Percentiles rank a stretch among this genome's conserved stretches.
phyloP scores from a whole-genome alignment of 2,888 invertebrate genomes.

The Caenorhabditis sp. region DNA sequence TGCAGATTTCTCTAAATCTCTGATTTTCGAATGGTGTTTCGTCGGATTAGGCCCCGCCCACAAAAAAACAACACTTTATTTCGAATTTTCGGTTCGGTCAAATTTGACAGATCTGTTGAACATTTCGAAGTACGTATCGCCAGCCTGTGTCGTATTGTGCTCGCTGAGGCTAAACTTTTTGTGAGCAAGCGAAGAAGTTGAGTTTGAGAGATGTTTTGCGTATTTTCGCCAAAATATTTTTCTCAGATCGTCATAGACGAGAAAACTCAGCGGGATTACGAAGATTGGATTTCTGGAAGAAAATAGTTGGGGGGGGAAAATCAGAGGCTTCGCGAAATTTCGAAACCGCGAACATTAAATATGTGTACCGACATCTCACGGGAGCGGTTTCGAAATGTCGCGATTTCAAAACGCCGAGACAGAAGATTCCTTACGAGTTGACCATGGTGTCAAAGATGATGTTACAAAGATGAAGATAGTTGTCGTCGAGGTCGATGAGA shows the following conservation, averaged over 20 bases:
- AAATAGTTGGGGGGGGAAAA: background rate
- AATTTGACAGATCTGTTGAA: conserved; percentile 21
- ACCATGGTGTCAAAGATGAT: conserved; percentile 22
- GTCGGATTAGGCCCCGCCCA: too few species aligned
- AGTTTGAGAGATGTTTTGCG: background rate
- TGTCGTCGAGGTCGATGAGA: conserved; percentile 10
- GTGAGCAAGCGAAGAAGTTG: background rate
- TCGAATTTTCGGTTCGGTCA: too few species aligned
- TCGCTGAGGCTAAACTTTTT: conserved; percentile 6
- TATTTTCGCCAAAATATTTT: conserved; percentile 6
- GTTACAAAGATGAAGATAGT: conserved; percentile 9
- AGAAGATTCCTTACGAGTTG: conserved; percentile 15
- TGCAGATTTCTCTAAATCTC: too few species aligned
- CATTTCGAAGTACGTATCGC: conserved; percentile 33
- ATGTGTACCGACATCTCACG: too few species aligned
- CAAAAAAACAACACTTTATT: too few species aligned
- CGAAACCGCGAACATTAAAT: too few species aligned
- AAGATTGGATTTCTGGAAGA: conserved; percentile 21
- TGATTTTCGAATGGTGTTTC: too few species aligned
- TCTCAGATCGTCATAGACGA: conserved; percentile 11
- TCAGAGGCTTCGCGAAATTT: too few species aligned
- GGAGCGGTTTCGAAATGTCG: too few species aligned
- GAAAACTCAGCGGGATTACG: conserved; percentile 4
- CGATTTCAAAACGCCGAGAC: too few species aligned
- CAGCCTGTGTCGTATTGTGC: background rate